Evolutionary conservation across 2,888 invertebrate species (phyloP).

Genomic region (Cistogaster globosa): DNA sequence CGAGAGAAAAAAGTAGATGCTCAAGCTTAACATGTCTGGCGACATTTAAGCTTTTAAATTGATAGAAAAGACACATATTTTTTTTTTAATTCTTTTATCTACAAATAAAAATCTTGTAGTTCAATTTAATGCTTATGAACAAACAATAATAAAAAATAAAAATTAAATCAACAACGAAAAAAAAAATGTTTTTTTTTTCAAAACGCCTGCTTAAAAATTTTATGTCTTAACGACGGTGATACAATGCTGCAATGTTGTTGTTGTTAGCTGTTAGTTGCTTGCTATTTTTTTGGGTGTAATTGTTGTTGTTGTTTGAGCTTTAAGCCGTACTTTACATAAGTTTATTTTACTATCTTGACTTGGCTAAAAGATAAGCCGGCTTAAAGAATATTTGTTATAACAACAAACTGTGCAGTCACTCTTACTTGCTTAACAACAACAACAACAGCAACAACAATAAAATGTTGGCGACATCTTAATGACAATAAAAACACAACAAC

Average conservation of each 20-base stretch:
- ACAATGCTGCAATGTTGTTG: conserved; percentile 23
- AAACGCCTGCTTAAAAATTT: conserved; percentile 63
- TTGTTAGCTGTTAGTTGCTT: background rate
- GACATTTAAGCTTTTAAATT: conserved; percentile 63
- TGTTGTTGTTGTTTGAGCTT: conserved; percentile 26
- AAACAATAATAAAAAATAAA: conserved; percentile 45
- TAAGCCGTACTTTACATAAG: conserved; percentile 55
- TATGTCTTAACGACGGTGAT: background rate
- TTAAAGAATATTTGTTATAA: conserved; percentile 62
- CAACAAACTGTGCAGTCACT: conserved; percentile 34
- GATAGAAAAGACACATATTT: conserved; percentile 25
- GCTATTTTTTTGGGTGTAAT: background rate
- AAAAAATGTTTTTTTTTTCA: background rate
- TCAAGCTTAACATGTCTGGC: conserved; percentile 63
- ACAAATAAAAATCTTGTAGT: conserved; percentile 58
- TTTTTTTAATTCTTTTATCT: conserved; percentile 47
- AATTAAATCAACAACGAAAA: too few relatives aligned
- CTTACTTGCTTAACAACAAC: conserved; percentile 44
- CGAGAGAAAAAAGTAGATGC: conserved; percentile 12
- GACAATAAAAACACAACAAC: conserved; percentile 36
- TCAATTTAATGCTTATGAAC: conserved; percentile 37
- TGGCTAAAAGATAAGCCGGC: conserved; percentile 62
- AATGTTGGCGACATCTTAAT: conserved; percentile 66
- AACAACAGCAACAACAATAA: conserved; percentile 53
- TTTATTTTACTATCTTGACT: conserved; percentile 58